Percentiles rank a stretch among this genome's conserved stretches.
Evolutionary conservation across 2,797 vertebrate species (phyloP).

Genomic region (Podarcis siculus): DNA sequence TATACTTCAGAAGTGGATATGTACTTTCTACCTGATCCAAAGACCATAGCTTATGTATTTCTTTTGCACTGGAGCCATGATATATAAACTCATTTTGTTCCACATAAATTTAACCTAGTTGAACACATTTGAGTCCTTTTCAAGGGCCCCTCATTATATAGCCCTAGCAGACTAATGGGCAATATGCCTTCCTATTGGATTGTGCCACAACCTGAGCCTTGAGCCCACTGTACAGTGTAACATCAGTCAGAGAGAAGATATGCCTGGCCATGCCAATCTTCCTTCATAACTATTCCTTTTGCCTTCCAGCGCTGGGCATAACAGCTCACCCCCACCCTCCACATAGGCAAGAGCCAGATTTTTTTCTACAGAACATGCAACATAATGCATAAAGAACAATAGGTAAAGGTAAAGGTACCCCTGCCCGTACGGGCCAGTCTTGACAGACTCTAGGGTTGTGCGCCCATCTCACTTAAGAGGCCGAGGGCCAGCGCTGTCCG

Average conservation of each 20-base stretch:
- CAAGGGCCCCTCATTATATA: neutral
- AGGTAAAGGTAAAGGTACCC: no score
- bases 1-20: neutral
- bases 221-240: neutral
- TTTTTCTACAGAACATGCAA: conserved; percentile 25
- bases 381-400: neutral
- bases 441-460: no score
- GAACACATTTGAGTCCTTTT: neutral
- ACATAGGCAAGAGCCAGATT: neutral
- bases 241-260: neutral
- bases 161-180: neutral
- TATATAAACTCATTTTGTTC: neutral
- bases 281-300: neutral
- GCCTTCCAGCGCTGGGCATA: neutral
- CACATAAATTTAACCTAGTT: neutral
- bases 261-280: neutral
- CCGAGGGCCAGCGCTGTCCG: no score
- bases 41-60: neutral
- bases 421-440: no score
- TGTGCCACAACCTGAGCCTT: neutral
- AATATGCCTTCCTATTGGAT: neutral
- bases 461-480: no score
- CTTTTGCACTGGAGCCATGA: neutral
- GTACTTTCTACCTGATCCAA: neutral
- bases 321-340: neutral